Percentiles rank a stretch among this genome's conserved stretches.
phyloP scores from a whole-genome alignment of 2,888 invertebrate species.

The Lingula anatina region DNA sequence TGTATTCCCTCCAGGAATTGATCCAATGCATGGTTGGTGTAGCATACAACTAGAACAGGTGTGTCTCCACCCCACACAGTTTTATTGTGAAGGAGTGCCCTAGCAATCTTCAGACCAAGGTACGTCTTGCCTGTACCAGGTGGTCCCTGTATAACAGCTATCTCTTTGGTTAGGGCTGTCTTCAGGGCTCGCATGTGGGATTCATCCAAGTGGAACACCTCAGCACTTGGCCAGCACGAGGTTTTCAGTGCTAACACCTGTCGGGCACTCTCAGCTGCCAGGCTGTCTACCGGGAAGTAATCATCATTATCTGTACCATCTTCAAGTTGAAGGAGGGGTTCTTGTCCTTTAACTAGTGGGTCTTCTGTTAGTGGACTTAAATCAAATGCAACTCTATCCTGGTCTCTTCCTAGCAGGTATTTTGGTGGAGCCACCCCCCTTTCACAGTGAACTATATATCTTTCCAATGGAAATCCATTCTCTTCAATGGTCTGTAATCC shows the following conservation, averaged over 20 bases:
- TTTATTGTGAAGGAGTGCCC: slow-evolving; percentile 60
- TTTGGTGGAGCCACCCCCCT: slow-evolving; percentile 18
- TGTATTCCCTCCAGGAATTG: slow-evolving; percentile 50
- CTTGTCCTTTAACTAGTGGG: no score
- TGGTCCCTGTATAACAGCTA: slow-evolving; percentile 58
- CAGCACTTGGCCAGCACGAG: slow-evolving; percentile 19
- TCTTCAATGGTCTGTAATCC: slow-evolving; percentile 61
- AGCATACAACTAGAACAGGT: slow-evolving; percentile 47
- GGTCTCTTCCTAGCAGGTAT: slow-evolving; percentile 14
- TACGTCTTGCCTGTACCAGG: slow-evolving; percentile 85
- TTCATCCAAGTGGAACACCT: slow-evolving; percentile 27
- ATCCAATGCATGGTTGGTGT: slow-evolving; percentile 51
- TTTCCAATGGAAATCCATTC: slow-evolving; percentile 21
- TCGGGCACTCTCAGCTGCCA: neutral
- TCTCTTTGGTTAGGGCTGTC: slow-evolving; percentile 37
- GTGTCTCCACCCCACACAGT: slow-evolving; percentile 40
- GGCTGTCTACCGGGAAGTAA: no score
- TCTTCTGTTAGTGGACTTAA: slow-evolving; percentile 24
- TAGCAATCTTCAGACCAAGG: slow-evolving; percentile 69
- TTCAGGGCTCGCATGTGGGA: slow-evolving; percentile 39
- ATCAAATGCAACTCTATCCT: slow-evolving; percentile 10
- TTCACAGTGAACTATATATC: slow-evolving; percentile 20
- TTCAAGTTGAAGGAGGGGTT: no score
- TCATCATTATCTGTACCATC: no score
- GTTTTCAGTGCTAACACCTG: neutral